These are phyloP conservation scores for Listrodromus nycthemerus DNA, from an alignment of 2,888 invertebrate species.

Conservation along the genomic window DNA sequence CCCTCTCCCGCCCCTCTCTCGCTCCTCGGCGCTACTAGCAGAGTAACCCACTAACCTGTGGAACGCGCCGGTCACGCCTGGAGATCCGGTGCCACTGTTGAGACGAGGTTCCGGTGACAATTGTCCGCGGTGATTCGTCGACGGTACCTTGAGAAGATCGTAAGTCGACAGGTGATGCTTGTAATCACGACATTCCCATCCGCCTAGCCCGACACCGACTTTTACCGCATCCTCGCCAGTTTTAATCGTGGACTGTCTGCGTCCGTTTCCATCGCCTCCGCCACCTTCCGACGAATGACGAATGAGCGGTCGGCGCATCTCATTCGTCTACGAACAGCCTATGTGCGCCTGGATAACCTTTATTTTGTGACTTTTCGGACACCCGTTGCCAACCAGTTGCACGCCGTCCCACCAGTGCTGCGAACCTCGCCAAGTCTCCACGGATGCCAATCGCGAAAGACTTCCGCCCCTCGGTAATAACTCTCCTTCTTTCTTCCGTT, in stretches of 20 bases:
- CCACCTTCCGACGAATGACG: conserved; percentile 83
- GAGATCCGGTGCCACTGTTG: conserved; percentile 74
- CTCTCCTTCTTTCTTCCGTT: background rate
- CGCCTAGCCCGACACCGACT: conserved; percentile 69
- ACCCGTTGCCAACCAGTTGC: too few relatives aligned
- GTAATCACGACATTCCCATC: conserved; percentile 79
- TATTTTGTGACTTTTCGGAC: background rate
- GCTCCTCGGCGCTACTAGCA: conserved; percentile 9
- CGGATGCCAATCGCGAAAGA: conserved; percentile 40
- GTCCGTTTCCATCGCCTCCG: conserved; percentile 72
- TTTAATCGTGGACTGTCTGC: conserved; percentile 68
- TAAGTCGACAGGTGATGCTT: conserved; percentile 81
- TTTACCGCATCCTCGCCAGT: conserved; percentile 60
- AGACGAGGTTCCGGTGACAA: conserved; percentile 68
- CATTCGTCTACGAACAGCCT: conserved; percentile 56
- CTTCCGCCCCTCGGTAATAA: background rate
- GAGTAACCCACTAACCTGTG: conserved; percentile 77
- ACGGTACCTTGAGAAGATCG: conserved; percentile 81
- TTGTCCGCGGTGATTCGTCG: conserved; percentile 75
- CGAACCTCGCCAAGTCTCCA: background rate
- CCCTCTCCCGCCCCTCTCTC: background rate
- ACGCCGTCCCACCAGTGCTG: background rate
- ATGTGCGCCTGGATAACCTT: background rate
- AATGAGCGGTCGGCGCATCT: conserved; percentile 82
- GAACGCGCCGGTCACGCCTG: conserved; percentile 73